These are phyloP conservation scores for Hyles lineata DNA, from an alignment of 2,888 invertebrate species.

Conservation along the genomic window DNA sequence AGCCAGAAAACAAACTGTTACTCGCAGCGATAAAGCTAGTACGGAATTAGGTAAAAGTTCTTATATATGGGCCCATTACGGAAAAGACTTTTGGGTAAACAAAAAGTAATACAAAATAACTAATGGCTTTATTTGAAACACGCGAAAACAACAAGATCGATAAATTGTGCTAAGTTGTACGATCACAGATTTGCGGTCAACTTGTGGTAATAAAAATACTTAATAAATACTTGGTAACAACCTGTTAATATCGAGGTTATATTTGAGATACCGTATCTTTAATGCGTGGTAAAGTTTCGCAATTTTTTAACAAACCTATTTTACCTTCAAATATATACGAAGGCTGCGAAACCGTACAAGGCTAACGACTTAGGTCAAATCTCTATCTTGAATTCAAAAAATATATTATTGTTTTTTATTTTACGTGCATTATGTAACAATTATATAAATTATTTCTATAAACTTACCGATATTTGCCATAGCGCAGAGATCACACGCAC, in stretches of 20 bases:
- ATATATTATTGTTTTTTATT: no score
- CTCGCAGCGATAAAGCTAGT: slow-evolving; percentile 5
- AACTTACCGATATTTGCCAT: no score
- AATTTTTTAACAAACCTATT: not conserved
- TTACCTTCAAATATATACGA: no score
- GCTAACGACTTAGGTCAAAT: no score
- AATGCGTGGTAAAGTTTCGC: no score
- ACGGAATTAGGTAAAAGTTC: slow-evolving; percentile 32
- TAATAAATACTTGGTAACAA: slow-evolving; percentile 7
- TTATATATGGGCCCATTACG: slow-evolving; percentile 44
- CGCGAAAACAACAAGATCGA: slow-evolving; percentile 47
- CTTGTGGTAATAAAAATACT: slow-evolving; percentile 9
- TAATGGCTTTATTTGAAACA: slow-evolving; percentile 57
- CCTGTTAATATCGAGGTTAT: not conserved
- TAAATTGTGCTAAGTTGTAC: slow-evolving; percentile 34
- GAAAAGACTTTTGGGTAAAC: slow-evolving; percentile 43
- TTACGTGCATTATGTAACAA: no score
- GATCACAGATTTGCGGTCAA: not conserved
- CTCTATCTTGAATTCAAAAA: no score
- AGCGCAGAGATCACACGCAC: no score
- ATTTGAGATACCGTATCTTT: not conserved
- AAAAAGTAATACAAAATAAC: slow-evolving; percentile 44
- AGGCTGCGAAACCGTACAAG: no score
- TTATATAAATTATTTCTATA: no score
- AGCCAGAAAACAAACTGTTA: slow-evolving; percentile 11